These are phyloP conservation scores for Falcunculus frontatus DNA, from an alignment of 2,113 vertebrate genomes.

Conservation along the genomic window DNA sequence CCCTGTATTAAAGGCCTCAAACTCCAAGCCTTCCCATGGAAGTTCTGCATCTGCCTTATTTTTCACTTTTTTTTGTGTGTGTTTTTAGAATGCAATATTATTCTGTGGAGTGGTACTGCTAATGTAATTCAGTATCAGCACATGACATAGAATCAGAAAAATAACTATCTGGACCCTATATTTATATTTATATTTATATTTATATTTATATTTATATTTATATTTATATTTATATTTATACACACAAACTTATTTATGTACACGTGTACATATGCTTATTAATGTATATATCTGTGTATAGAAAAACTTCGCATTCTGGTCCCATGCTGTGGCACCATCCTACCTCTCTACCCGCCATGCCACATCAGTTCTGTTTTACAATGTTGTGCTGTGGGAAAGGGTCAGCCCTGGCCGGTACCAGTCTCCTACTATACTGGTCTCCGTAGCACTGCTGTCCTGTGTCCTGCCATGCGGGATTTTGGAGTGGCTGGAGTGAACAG, in stretches of 20 bases:
- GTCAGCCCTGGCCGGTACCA: neutral
- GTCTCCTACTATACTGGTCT: fast-evolving
- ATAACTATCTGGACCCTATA: neutral
- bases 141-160: fast-evolving
- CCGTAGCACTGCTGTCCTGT: neutral
- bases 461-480: neutral
- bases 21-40: neutral
- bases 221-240: too few species aligned
- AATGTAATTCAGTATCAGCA: neutral
- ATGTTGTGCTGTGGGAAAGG: neutral
- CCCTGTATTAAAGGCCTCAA: neutral
- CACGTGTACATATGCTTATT: neutral
- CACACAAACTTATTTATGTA: fast-evolving
- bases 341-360: neutral
- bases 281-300: neutral
- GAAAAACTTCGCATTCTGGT: neutral
- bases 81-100: neutral
- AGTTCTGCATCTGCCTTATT: neutral
- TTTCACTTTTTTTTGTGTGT: neutral
- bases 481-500: neutral
- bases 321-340: neutral
- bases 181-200: neutral
- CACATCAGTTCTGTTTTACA: neutral
- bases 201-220: neutral
- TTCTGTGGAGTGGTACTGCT: neutral